phyloP scores from a whole-genome alignment of 2,113 vertebrate species.

The Syngnathus typhle region DNA sequence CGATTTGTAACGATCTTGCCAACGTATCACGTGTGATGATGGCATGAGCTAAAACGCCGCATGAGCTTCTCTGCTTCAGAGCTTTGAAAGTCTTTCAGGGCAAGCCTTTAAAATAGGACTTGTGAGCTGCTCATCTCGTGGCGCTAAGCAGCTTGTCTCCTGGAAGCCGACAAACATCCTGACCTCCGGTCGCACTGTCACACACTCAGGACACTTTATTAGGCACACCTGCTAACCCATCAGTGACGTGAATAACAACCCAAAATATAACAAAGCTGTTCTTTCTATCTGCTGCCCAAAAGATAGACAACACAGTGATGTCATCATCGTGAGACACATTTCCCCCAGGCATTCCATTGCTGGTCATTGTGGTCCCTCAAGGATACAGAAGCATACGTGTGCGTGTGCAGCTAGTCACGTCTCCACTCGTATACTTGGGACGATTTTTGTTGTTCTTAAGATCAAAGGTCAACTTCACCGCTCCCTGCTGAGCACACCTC shows the following conservation, averaged over 20 bases:
- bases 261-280: too few relatives aligned
- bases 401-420: neutral
- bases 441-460: neutral
- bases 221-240: neutral
- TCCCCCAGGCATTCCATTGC: too few relatives aligned
- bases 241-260: too few relatives aligned
- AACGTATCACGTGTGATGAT: neutral
- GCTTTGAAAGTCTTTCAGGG: conserved; percentile 42
- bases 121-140: conserved; percentile 48
- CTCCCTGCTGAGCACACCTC: neutral
- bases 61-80: conserved; percentile 5
- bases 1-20: neutral
- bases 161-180: conserved; percentile 3
- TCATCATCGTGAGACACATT: neutral
- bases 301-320: neutral
- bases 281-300: too few relatives aligned
- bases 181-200: neutral
- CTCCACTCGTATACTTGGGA: neutral
- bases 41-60: neutral
- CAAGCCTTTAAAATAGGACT: conserved; percentile 53
- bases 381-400: too few relatives aligned
- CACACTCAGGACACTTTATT: neutral
- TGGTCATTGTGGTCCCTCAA: too few relatives aligned
- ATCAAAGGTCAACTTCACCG: neutral
- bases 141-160: conserved; percentile 55